phyloP scores from a whole-genome alignment of 2,888 invertebrate genomes.

The Dendrolimus pini region DNA sequence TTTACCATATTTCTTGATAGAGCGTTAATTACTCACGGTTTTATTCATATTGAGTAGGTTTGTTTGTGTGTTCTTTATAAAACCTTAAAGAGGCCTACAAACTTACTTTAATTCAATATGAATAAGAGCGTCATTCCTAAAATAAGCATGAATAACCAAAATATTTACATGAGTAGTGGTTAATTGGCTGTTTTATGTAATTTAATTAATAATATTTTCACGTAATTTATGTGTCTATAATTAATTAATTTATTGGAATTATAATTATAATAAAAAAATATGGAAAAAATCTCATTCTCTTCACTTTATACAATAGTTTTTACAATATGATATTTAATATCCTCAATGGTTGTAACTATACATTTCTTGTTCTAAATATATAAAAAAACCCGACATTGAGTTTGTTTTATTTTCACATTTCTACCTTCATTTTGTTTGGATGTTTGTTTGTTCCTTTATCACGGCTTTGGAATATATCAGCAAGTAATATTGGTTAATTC shows the following conservation, averaged over 20 bases:
- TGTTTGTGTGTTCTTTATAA: too few species aligned
- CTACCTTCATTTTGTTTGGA: too few species aligned
- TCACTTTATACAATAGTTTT: conserved; percentile 78
- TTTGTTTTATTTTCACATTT: conserved; percentile 28
- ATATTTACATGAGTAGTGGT: conserved; percentile 71
- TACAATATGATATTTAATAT: conserved; percentile 78
- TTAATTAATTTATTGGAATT: conserved; percentile 70
- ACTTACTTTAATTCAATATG: too few species aligned
- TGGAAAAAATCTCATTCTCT: conserved; percentile 71
- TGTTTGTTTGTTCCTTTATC: too few species aligned
- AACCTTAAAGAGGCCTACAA: too few species aligned
- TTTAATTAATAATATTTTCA: conserved; percentile 70
- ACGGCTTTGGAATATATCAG: too few species aligned
- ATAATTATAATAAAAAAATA: conserved; percentile 66
- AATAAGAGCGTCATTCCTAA: conserved; percentile 69
- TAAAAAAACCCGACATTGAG: conserved; percentile 63
- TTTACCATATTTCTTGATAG: conserved; percentile 10
- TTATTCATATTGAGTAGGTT: too few species aligned
- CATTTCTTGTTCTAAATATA: conserved; percentile 79
- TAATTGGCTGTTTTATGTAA: conserved; percentile 74
- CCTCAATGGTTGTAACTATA: conserved; percentile 78
- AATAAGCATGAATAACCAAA: conserved; percentile 69
- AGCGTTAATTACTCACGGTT: conserved; percentile 19
- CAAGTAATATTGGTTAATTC: too few species aligned
- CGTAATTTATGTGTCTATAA: conserved; percentile 75